Percentiles rank a stretch among this genome's conserved stretches.
Evolutionary conservation across 2,797 vertebrate genomes (phyloP).

Genomic region (Gymnoscopelus braueri): DNA sequence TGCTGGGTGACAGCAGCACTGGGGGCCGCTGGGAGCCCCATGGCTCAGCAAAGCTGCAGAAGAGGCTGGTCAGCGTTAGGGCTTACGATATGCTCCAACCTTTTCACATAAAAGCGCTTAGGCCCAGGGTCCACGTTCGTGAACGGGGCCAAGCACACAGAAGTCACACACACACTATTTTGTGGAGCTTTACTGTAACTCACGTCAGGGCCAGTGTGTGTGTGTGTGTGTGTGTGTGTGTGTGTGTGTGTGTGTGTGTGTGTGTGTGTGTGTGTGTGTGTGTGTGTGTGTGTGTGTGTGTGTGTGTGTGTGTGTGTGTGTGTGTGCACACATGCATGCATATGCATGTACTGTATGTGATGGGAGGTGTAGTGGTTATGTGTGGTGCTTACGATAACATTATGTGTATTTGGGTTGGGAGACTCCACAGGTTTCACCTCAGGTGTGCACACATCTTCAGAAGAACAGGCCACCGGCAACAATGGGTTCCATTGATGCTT

Average conservation of each 20-base stretch:
- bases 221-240: slow-evolving; percentile 21
- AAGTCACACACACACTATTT: slow-evolving; percentile 48
- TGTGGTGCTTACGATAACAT: no score
- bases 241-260: neutral
- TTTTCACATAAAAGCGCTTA: slow-evolving; percentile 78
- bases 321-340: neutral
- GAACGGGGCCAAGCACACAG: slow-evolving; percentile 60
- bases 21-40: slow-evolving; percentile 68
- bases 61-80: slow-evolving; percentile 80
- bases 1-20: slow-evolving; percentile 39
- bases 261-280: neutral
- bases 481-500: no score
- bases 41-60: slow-evolving; percentile 83
- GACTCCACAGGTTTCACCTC: no score
- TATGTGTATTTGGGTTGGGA: no score
- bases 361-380: no score
- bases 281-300: neutral
- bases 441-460: no score
- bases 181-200: slow-evolving; percentile 52
- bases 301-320: neutral
- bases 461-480: no score
- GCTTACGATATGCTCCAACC: slow-evolving; percentile 69
- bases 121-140: slow-evolving; percentile 60
- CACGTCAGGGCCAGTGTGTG: slow-evolving; percentile 32
- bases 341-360: neutral